phyloP scores from a whole-genome alignment of 2,888 invertebrate species.

The Petrolisthes manimaculis region DNA sequence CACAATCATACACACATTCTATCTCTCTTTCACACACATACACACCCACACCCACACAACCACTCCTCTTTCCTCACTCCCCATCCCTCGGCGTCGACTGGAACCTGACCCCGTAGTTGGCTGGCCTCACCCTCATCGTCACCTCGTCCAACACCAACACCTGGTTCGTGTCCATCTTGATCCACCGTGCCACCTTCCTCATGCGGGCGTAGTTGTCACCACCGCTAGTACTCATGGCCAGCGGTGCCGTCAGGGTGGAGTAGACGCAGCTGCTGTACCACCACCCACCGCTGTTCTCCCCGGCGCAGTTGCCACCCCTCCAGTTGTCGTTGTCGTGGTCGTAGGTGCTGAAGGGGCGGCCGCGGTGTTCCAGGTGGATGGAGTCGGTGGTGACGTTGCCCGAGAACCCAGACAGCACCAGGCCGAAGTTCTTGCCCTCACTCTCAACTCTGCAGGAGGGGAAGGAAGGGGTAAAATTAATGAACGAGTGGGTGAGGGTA shows the following conservation, averaged over 20 bases:
- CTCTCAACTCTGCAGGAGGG: constrained; percentile 36
- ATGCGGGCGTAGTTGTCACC: constrained; percentile 17
- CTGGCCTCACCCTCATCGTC: constrained; percentile 18
- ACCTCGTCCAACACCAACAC: constrained; percentile 43
- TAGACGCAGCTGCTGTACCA: constrained; percentile 49
- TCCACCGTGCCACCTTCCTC: not conserved
- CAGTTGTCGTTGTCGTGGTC: constrained; percentile 41
- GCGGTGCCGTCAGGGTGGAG: constrained; percentile 43
- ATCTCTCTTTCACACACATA: too few species aligned
- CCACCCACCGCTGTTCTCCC: constrained; percentile 43
- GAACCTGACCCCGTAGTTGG: constrained; percentile 26
- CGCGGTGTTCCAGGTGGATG: constrained; percentile 34
- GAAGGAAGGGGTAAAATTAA: too few species aligned
- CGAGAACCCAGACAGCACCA: constrained; percentile 35
- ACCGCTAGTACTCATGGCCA: constrained; percentile 22
- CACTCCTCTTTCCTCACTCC: not conserved
- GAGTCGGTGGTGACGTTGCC: constrained; percentile 43
- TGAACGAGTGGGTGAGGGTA: too few species aligned
- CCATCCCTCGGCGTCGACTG: not conserved
- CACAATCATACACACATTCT: too few species aligned
- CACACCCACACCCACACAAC: too few species aligned
- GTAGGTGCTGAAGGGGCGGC: constrained; percentile 32
- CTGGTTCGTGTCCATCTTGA: not conserved
- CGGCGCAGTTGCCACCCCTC: constrained; percentile 27
- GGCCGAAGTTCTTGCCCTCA: constrained; percentile 26